Percentiles rank a stretch among this genome's conserved stretches.
Evolutionary conservation across 2,797 vertebrate species (phyloP).

Genomic region (Sarcoramphus papa): DNA sequence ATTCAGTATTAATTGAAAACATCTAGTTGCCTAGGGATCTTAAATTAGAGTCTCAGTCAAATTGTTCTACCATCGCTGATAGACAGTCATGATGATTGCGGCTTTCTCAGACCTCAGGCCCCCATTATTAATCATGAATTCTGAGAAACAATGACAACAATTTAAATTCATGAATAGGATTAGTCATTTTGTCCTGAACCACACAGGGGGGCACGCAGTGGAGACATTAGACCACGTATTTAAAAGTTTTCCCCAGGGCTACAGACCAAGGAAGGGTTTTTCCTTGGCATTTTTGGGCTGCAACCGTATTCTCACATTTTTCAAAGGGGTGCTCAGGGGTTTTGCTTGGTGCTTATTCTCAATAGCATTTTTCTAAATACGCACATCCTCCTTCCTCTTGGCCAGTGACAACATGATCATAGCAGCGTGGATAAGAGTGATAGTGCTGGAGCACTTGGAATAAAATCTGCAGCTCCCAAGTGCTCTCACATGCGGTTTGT

Average conservation of each 20-base stretch:
- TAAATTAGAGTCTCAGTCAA: background rate
- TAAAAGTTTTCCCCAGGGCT: background rate
- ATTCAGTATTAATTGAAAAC: background rate
- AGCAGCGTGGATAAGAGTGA: background rate
- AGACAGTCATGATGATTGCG: background rate
- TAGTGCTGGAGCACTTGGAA: background rate
- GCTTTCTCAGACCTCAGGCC: background rate
- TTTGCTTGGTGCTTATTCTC: background rate
- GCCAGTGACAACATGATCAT: background rate
- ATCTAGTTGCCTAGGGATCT: background rate
- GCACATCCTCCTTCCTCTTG: background rate
- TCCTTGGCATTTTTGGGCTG: background rate
- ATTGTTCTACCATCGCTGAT: background rate
- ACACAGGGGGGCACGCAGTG: background rate
- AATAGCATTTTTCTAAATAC: background rate
- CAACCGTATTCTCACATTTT: background rate
- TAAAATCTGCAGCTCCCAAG: background rate
- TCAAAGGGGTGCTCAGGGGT: background rate
- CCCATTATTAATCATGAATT: background rate
- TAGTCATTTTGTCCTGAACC: background rate
- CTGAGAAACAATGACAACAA: background rate
- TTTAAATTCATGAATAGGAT: background rate
- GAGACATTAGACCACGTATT: accelerated
- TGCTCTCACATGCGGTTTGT: background rate
- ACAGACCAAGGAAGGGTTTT: background rate